These are phyloP conservation scores for Hirtodrosophila trivittata DNA, from an alignment of 2,888 invertebrate species.

Conservation along the genomic window DNA sequence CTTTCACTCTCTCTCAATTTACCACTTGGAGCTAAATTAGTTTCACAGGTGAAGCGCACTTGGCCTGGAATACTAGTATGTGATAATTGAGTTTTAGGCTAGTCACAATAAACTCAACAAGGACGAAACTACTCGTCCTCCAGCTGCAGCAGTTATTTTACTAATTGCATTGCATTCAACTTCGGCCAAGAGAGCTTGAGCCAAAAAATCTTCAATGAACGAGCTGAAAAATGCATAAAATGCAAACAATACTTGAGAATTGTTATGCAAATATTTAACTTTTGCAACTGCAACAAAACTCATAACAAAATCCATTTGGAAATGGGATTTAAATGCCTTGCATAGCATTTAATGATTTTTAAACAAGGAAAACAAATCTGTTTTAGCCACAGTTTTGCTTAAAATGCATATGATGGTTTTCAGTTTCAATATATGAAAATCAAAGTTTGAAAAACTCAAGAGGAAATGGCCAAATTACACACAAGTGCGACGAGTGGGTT, in stretches of 20 bases:
- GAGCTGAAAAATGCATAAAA: constrained; percentile 22
- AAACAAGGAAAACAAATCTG: background rate
- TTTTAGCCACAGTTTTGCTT: constrained; percentile 2
- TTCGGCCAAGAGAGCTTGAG: constrained; percentile 2
- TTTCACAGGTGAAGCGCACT: constrained; percentile 40
- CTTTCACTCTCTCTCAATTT: background rate
- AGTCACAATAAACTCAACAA: constrained; percentile 41
- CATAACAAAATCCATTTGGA: too few species aligned
- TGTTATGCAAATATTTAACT: constrained; percentile 24
- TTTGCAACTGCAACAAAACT: constrained; percentile 1
- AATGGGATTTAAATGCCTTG: background rate
- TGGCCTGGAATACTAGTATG: constrained; percentile 43
- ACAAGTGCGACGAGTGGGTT: too few species aligned
- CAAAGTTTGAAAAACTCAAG: too few species aligned
- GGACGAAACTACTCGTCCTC: background rate
- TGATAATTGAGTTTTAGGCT: constrained; percentile 67
- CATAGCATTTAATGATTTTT: too few species aligned
- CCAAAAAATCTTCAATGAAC: constrained; percentile 7
- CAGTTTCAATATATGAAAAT: too few species aligned
- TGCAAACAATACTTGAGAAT: constrained; percentile 15
- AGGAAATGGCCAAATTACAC: too few species aligned
- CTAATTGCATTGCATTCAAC: constrained; percentile 38
- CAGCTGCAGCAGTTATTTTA: constrained; percentile 4
- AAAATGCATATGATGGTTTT: too few species aligned
- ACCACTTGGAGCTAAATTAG: constrained; percentile 23